phyloP scores from a whole-genome alignment of 2,888 invertebrate species.

The Parnassius mnemosyne region DNA sequence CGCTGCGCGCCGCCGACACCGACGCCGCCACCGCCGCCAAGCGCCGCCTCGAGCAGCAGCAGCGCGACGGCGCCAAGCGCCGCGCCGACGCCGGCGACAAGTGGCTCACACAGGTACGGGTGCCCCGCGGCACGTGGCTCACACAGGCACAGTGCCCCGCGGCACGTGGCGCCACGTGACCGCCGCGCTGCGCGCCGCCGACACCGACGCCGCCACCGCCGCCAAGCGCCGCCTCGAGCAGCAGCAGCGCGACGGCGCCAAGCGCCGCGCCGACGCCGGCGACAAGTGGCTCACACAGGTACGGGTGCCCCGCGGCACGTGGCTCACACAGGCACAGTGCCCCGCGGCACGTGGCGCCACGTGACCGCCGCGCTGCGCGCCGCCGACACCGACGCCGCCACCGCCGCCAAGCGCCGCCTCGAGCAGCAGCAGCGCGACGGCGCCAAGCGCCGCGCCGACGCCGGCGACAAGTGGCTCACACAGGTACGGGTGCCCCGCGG shows the following conservation, averaged over 20 bases:
- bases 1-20: conserved; percentile 86
- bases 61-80: conserved; percentile 92
- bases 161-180: conserved; percentile 95
- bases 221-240: background rate
- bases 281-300: conserved; percentile 5
- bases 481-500: conserved; percentile 77
- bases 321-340: too few relatives aligned
- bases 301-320: background rate
- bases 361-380: conserved; percentile 81
- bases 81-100: conserved; percentile 84
- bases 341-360: too few relatives aligned
- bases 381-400: conserved; percentile 51
- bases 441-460: conserved; percentile 90
- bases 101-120: conserved; percentile 43
- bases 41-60: conserved; percentile 94
- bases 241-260: background rate
- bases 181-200: conserved; percentile 90
- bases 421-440: conserved; percentile 98
- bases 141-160: conserved; percentile 84
- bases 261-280: background rate
- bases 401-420: conserved; percentile 89
- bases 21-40: conserved; percentile 86
- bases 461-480: conserved; percentile 85
- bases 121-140: too few relatives aligned
- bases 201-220: conserved; percentile 84